Base-by-base conservation (phyloP, 2,113 vertebrate species). In the Etia nguti region DNA sequence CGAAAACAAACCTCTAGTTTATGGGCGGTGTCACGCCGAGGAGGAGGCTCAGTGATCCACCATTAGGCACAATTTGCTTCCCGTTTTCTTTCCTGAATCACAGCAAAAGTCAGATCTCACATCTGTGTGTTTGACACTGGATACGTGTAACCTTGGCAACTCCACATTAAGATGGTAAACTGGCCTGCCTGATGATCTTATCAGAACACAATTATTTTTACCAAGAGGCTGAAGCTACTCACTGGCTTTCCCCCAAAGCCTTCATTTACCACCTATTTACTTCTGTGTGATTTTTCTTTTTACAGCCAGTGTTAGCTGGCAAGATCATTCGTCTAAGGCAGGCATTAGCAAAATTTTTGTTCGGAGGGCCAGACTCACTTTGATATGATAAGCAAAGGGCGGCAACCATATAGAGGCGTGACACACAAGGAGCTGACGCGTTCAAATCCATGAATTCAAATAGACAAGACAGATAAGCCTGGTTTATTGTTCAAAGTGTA, bases 1-100 rank as follows among this genome's bases (percentile, higher is more conserved):
- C 13, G 3, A 81, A 80, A 93, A 88, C 81, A 87, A 56, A 48
- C 60, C 79, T 84, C n/a, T 54, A 43, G 75, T 68, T 91, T 83
- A 50, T 55, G 65, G 20, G 22, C 60, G 1, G 75, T 57, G 89
- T 89, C 88, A 75, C 2, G 16, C 15, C 20, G 38, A 88, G 82
- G 84, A 83, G 91, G 86, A 73, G 88, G 89, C 54, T 79, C 31
- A 41, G 13, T n/a, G 22, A 90, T 84, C 57, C 57, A 59, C 6
- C 36, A 84, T 59, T 50, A 77, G 24, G 73, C 73, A 31, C 46
- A 52, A n/a, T 29, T 77, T 77, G 10, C 31, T 77, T 77, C 10
- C 46, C 13, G 46, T 52, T 52, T 77, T 77, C 46, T 1, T n/a
- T 2, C 26, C 73, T 13, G 46, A 77, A 52, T 77, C 46, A 52